Conservation (phyloP, 2,113 vertebrate species). For the Gadus macrocephalus region DNA sequence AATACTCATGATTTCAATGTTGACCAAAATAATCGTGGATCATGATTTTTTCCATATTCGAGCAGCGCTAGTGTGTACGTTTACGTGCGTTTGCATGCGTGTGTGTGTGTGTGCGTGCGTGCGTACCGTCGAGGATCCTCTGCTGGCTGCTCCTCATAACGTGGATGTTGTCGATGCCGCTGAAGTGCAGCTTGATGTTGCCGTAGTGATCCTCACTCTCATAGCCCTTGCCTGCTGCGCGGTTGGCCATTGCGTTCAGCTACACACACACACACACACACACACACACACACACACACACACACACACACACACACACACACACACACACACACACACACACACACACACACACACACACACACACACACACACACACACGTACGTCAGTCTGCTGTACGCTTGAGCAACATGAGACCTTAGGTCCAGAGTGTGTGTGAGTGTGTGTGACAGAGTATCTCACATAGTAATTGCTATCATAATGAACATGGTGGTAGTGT, state of each 20-base stretch:
- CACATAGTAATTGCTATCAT: too few relatives aligned
- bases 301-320: constrained; percentile 24
- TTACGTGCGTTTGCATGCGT: background rate
- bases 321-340: constrained; percentile 26
- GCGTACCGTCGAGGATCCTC: constrained; percentile 89
- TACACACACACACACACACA: constrained; percentile 55
- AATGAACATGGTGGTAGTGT: too few relatives aligned
- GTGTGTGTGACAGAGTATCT: too few relatives aligned
- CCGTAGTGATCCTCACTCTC: constrained; percentile 97
- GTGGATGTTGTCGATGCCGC: constrained; percentile 97
- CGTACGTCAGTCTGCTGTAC: too few relatives aligned
- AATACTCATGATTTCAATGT: too few relatives aligned
- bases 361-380: constrained; percentile 15
- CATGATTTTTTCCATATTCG: too few relatives aligned
- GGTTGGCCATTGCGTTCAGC: constrained; percentile 96
- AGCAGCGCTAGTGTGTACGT: too few relatives aligned
- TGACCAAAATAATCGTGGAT: too few relatives aligned
- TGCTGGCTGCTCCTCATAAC: constrained; percentile 97
- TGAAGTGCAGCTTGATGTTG: constrained; percentile 96
- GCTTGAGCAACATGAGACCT: too few relatives aligned
- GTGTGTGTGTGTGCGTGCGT: background rate
- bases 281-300: background rate
- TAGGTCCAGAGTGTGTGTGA: too few relatives aligned
- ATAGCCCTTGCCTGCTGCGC: constrained; percentile 94
- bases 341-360: constrained; percentile 25